phyloP scores from a whole-genome alignment of 2,113 vertebrate species.

The Acanthisitta chloris region DNA sequence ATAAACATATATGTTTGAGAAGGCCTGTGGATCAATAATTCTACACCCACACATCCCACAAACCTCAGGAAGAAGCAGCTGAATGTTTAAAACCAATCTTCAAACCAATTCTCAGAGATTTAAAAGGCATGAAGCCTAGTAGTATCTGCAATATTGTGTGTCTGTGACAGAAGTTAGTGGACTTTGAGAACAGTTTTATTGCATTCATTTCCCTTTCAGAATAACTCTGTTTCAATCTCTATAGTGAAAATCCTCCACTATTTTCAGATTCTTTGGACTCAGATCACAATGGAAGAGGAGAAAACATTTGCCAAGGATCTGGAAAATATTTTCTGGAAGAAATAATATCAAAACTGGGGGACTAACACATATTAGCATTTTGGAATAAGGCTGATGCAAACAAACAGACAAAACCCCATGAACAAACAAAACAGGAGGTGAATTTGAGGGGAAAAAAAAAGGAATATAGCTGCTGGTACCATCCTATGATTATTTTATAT shows the following conservation, averaged over 20 bases:
- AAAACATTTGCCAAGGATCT: background rate
- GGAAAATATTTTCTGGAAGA: background rate
- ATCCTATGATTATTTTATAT: background rate
- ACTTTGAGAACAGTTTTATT: background rate
- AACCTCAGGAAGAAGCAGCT: background rate
- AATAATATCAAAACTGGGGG: background rate
- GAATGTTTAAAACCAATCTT: background rate
- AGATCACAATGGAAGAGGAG: background rate
- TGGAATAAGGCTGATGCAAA: background rate
- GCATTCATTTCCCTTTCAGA: background rate
- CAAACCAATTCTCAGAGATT: background rate
- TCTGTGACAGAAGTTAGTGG: background rate
- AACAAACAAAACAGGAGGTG: background rate
- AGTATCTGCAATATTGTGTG: background rate
- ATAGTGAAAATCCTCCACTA: background rate
- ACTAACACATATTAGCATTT: background rate
- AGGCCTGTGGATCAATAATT: background rate
- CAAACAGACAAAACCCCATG: background rate
- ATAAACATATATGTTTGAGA: background rate
- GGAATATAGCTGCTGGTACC: fast-evolving
- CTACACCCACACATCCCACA: background rate
- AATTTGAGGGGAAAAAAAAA: fast-evolving
- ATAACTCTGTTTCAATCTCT: background rate
- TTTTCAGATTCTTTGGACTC: background rate
- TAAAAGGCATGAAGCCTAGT: background rate